These are phyloP conservation scores for Drosophila helvetica DNA, from an alignment of 2,888 invertebrate genomes.

Conservation along the genomic window DNA sequence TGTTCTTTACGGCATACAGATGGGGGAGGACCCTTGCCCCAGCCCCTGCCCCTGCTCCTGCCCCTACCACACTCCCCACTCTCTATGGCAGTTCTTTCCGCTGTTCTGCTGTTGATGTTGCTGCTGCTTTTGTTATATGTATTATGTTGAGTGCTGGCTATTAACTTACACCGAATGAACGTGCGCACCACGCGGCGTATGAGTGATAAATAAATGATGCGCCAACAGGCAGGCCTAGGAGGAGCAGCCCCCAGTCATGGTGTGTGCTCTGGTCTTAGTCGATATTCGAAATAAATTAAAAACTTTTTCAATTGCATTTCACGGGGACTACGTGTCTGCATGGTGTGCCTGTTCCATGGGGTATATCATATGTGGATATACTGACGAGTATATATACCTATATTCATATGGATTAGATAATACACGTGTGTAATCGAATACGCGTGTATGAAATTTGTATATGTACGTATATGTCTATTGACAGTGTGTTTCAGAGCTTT, in stretches of 20 bases:
- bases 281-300: constrained; percentile 68
- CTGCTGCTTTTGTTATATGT: constrained; percentile 46
- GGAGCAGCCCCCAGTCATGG: too few relatives aligned
- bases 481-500: not conserved
- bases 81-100: constrained; percentile 33
- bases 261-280: constrained; percentile 14
- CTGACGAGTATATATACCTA: not conserved
- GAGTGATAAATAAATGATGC: constrained; percentile 68
- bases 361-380: constrained; percentile 8
- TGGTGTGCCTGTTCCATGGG: not conserved
- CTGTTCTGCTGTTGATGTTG: constrained; percentile 3
- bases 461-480: not conserved
- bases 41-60: too few relatives aligned
- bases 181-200: constrained; percentile 57
- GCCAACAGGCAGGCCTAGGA: constrained; percentile 40
- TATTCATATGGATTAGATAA: constrained; percentile 17
- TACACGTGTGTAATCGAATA: constrained; percentile 9
- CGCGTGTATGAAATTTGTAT: not conserved
- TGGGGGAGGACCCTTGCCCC: not conserved
- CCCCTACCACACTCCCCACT: not conserved
- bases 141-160: constrained; percentile 64
- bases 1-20: constrained; percentile 41
- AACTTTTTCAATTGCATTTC: constrained; percentile 67
- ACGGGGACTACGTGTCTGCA: constrained; percentile 21
- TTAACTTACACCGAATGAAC: constrained; percentile 62